These are phyloP conservation scores for Nasonia giraulti DNA, from an alignment of 1,140 invertebrate species.

Conservation along the genomic window DNA sequence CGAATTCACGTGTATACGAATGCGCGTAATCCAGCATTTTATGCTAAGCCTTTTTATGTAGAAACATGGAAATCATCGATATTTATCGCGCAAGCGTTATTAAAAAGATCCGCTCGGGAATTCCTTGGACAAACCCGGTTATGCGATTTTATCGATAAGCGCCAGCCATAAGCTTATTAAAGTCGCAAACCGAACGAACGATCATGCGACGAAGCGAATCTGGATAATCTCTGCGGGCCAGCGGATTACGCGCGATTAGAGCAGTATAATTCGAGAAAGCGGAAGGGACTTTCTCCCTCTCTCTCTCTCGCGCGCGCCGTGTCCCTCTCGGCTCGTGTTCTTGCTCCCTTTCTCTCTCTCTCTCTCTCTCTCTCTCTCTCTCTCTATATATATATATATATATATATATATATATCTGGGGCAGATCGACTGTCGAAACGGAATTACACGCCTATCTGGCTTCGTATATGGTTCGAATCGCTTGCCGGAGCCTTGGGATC, in stretches of 20 bases:
- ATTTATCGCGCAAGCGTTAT: no score
- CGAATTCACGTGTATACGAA: no score
- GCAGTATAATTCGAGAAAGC: constrained; percentile 39
- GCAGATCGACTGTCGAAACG: constrained; percentile 36
- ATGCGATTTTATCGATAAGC: background rate
- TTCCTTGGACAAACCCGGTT: no score
- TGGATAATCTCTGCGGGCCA: constrained; percentile 23
- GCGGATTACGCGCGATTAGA: constrained; percentile 43
- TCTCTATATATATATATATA: background rate
- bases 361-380: constrained; percentile 3
- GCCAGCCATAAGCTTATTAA: constrained; percentile 35
- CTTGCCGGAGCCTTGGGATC: constrained; percentile 14
- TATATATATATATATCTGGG: background rate
- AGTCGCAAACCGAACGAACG: background rate
- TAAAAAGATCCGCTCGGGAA: no score
- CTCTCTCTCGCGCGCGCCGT: constrained; percentile 7
- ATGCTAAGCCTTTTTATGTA: no score
- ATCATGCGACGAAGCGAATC: background rate
- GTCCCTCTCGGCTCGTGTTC: background rate
- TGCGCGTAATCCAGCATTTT: no score
- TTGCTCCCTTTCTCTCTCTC: constrained; percentile 5
- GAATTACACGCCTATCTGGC: constrained; percentile 42
- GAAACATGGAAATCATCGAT: no score
- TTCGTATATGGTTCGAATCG: constrained; percentile 12
- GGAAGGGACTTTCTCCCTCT: constrained; percentile 27